Evolutionary conservation across 2,113 vertebrate species (phyloP), one percentile per base, ranked within the genome.

Genomic region (Heterocephalus glaber): DNA sequence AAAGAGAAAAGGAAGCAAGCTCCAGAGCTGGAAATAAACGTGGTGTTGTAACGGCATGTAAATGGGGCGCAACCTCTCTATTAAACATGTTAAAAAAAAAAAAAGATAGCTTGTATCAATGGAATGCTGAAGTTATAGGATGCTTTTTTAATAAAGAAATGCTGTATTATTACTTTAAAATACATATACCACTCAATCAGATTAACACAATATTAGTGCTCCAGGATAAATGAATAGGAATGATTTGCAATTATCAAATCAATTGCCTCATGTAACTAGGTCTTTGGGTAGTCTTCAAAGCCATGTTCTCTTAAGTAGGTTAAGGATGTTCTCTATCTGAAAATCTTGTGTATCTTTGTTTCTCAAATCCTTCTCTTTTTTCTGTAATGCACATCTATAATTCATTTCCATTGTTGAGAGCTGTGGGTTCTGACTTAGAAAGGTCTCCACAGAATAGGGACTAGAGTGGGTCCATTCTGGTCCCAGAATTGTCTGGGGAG

Each of bases 1-100:
- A 90, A 95, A 97, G 95, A 90, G 92, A 65, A 89, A 82, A 76
- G 77, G 63, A 91, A 90, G 83, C 44, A 60, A 72, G 74, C 77
- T 82, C 70, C 61, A 82, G 95, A n/a, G 49, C 93, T 90, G 49
- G 93, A 88, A 92, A 95, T 70, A 95, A 74, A 86, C 0, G 5
- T 61, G 33, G 63, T 66, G 84, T 20, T 77, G 49, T 70, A 72
- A 79, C 66, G 30, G 79, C n/a, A n/a, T 24, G 66, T 74, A 83
- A 92, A 84, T 63, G 61, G 6, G 49, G 49, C 35, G 41, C 49
- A 2, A 87, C 72, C 91, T 93, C 83, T 66, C 41, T 89, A 86
- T 68, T 90, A 76, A 88, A 79, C 6, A 0, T 6, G 44, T 49
- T 77, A 19, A n/a, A 9, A 58, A 47, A 89, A 74, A 56, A 89